Evolutionary conservation across 2,113 vertebrate species (phyloP).

Genomic region (Oenanthe oenanthe): DNA sequence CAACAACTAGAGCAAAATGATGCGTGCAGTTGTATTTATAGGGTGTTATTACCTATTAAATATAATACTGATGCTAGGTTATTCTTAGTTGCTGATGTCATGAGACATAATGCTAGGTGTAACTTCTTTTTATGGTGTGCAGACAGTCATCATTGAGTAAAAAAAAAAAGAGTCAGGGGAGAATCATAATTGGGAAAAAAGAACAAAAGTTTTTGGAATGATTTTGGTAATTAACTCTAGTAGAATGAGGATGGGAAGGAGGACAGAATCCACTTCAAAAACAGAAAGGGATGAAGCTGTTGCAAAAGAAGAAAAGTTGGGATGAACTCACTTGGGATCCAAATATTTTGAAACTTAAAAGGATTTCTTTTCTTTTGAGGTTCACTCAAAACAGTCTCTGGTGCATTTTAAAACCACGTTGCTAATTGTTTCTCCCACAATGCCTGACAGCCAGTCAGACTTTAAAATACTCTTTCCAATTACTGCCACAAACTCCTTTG

Average conservation of each 20-base stretch:
- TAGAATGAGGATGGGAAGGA: not conserved
- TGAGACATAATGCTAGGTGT: not conserved
- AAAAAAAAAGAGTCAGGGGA: not conserved
- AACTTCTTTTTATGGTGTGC: not conserved
- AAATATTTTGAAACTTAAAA: slow-evolving; percentile 65
- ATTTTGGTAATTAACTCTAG: not conserved
- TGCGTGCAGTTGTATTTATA: not conserved
- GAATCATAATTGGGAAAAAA: not conserved
- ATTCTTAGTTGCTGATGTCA: not conserved
- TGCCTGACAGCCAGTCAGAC: slow-evolving; percentile 20
- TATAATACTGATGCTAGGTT: not conserved
- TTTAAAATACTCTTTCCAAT: slow-evolving; percentile 37
- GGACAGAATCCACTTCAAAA: not conserved
- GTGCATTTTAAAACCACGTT: slow-evolving; percentile 12
- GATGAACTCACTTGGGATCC: not conserved
- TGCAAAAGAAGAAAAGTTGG: not conserved
- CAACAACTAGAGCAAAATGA: not conserved
- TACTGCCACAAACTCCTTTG: not conserved
- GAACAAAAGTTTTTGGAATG: not conserved
- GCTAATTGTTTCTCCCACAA: slow-evolving; percentile 58
- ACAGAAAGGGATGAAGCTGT: not conserved
- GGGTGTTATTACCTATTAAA: not conserved
- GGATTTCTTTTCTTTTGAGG: slow-evolving; percentile 42
- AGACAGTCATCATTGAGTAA: not conserved
- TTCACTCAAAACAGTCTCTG: slow-evolving; percentile 16